A percentile compares a stretch with the other conserved stretches of the same genome.
phyloP scores from a whole-genome alignment of 2,113 vertebrate species.

The Zapus hudsonius region DNA sequence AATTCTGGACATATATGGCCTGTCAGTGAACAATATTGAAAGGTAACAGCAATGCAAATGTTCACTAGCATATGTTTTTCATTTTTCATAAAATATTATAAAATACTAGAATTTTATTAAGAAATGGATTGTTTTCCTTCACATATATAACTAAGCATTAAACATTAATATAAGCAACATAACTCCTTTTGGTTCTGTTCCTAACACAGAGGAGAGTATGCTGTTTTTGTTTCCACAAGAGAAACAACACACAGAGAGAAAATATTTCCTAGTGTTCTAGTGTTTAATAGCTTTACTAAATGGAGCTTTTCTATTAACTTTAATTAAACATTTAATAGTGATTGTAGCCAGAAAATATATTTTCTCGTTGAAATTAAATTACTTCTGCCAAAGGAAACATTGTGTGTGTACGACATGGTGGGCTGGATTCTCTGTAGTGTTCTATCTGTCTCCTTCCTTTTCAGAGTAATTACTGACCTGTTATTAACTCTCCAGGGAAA shows the following conservation, averaged over 20 bases:
- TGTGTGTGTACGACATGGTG: not conserved
- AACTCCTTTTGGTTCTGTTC: conserved; percentile 13
- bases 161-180: not conserved
- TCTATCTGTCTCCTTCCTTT: conserved; percentile 39
- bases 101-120: not conserved
- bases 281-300: conserved; percentile 64
- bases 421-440: not conserved
- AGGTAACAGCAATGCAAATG: not conserved
- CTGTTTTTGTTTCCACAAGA: conserved; percentile 27
- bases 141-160: not conserved
- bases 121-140: not conserved
- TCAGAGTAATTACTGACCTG: conserved; percentile 66
- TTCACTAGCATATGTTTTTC: not conserved
- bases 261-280: not conserved
- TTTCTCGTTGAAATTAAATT: conserved; percentile 59
- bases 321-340: conserved; percentile 64
- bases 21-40: not conserved
- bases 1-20: not conserved
- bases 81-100: not conserved
- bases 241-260: not conserved
- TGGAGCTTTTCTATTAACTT: conserved; percentile 60
- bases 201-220: not conserved
- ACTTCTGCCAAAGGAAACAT: conserved; percentile 28
- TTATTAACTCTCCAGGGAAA: conserved; percentile 50
- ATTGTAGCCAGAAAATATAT: conserved; percentile 35